These are phyloP conservation scores for Calliopum simillimum DNA, from an alignment of 2,888 invertebrate genomes.

Conservation along the genomic window DNA sequence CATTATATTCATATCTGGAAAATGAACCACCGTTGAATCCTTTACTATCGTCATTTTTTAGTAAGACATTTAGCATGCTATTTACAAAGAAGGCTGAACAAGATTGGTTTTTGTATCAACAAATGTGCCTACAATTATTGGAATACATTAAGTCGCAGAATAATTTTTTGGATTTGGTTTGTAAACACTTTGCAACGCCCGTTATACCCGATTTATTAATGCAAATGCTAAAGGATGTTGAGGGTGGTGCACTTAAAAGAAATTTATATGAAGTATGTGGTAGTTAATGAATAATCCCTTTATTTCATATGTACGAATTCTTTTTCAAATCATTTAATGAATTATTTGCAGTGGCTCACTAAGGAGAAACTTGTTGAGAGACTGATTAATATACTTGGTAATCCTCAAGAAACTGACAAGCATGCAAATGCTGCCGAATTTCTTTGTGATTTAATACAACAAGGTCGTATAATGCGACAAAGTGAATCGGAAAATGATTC, in stretches of 20 bases:
- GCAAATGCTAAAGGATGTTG: conserved; percentile 86
- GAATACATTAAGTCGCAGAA: conserved; percentile 90
- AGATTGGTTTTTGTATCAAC: conserved; percentile 94
- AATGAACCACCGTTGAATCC: conserved; percentile 91
- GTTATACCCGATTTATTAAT: conserved; percentile 93
- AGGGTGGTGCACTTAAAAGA: conserved; percentile 78
- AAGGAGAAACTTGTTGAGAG: conserved; percentile 88
- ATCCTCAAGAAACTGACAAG: conserved; percentile 77
- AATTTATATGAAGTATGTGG: conserved; percentile 76
- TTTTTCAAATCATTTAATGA: neutral
- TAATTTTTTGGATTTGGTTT: conserved; percentile 86
- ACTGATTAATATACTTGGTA: conserved; percentile 75
- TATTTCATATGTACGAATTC: neutral
- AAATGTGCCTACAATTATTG: conserved; percentile 90
- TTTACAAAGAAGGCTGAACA: conserved; percentile 89
- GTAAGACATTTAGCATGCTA: conserved; percentile 92
- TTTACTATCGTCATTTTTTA: conserved; percentile 94
- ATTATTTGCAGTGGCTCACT: conserved; percentile 84
- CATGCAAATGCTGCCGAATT: conserved; percentile 90
- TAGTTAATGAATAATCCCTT: conserved; percentile 8
- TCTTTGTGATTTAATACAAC: conserved; percentile 85
- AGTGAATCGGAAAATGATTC: conserved; percentile 71
- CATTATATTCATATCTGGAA: conserved; percentile 90
- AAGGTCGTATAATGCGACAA: conserved; percentile 71
- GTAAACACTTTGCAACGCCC: conserved; percentile 92